phyloP scores from a whole-genome alignment of 2,888 invertebrate genomes.

The Therioaphis trifolii region DNA sequence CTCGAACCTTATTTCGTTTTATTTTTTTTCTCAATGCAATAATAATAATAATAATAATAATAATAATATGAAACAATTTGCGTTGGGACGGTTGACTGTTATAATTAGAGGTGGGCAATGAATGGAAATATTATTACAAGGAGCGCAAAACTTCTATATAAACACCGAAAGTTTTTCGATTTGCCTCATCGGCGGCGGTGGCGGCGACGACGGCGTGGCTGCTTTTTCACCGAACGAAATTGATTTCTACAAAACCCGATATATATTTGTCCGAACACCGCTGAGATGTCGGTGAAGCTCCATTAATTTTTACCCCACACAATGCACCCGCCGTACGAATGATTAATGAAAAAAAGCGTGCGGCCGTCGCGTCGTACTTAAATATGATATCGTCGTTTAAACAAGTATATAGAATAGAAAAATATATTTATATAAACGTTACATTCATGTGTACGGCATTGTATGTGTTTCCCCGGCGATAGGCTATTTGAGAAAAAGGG shows the following conservation, averaged over 20 bases:
- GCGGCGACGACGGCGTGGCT: not conserved
- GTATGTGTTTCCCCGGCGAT: not conserved
- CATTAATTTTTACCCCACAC: constrained; percentile 44
- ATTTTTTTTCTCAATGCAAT: not conserved
- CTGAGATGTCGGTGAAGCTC: constrained; percentile 42
- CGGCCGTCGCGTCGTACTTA: not conserved
- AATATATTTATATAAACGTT: not conserved
- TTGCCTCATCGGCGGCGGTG: not conserved
- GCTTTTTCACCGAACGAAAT: constrained; percentile 43
- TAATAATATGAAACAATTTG: constrained; percentile 19
- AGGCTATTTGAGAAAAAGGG: not conserved
- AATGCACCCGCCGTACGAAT: constrained; percentile 16
- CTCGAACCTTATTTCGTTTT: constrained; percentile 7
- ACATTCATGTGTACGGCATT: not conserved
- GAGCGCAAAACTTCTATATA: constrained; percentile 23
- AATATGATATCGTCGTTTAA: constrained; percentile 40
- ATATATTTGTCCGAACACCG: constrained; percentile 32
- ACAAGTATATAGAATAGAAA: not conserved
- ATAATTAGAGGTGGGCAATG: constrained; percentile 41
- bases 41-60: constrained; percentile 17
- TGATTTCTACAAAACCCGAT: constrained; percentile 50
- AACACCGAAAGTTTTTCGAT: constrained; percentile 54
- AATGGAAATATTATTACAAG: constrained; percentile 53
- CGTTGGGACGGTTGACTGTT: not conserved
- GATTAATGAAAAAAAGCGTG: constrained; percentile 44